phyloP scores from a whole-genome alignment of 2,797 vertebrate species.

The Pachyuromys duprasi region DNA sequence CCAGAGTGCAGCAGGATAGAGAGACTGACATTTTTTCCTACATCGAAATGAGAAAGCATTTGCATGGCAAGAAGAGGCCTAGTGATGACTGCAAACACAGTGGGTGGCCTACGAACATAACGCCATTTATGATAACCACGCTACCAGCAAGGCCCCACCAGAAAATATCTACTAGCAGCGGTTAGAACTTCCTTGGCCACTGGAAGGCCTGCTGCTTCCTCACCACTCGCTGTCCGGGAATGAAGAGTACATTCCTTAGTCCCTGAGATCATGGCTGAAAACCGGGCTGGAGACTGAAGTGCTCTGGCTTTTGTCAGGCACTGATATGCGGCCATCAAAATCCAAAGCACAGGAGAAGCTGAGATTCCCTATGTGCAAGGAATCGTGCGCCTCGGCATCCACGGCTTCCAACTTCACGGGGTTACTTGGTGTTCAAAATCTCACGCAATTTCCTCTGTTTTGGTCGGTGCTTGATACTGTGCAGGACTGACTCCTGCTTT shows the following conservation, averaged over 20 bases:
- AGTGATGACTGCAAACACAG: not conserved
- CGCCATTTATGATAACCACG: not conserved
- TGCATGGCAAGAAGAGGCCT: not conserved
- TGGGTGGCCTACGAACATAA: not conserved
- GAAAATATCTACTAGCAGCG: not conserved
- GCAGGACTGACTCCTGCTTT: constrained; percentile 21
- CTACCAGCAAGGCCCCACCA: not conserved
- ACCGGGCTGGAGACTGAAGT: not conserved
- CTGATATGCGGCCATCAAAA: constrained; percentile 4
- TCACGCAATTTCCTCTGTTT: constrained; percentile 27
- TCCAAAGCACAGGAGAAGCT: not conserved
- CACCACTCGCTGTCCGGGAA: constrained; percentile 23
- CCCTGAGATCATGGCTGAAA: constrained; percentile 17
- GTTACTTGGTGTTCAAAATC: not conserved
- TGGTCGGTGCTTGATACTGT: constrained; percentile 15
- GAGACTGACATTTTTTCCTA: constrained; percentile 6
- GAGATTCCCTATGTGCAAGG: not conserved
- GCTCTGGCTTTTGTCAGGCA: constrained; percentile 13
- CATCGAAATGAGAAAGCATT: constrained; percentile 49
- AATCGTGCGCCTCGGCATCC: not conserved
- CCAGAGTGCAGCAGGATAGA: not conserved
- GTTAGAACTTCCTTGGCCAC: not conserved
- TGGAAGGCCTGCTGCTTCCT: not conserved
- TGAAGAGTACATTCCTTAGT: constrained; percentile 17
- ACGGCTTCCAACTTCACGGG: constrained; percentile 44